Percentiles rank a stretch among this genome's conserved stretches.
These are phyloP conservation scores for Drosophila silvestris DNA, from an alignment of 2,888 invertebrate species.

Conservation along the genomic window DNA sequence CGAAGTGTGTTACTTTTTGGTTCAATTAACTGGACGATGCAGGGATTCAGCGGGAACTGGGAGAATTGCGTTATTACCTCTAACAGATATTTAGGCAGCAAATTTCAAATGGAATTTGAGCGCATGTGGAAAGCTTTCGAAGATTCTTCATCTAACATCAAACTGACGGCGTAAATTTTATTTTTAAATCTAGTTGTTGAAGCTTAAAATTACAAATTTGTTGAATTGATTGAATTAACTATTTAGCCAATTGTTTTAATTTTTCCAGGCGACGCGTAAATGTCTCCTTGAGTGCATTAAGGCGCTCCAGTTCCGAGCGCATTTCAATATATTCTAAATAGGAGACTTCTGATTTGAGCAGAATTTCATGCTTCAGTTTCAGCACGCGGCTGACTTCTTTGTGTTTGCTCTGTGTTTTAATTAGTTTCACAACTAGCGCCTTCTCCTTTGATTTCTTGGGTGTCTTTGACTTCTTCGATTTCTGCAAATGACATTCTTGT, in stretches of 20 bases:
- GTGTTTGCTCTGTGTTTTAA: constrained; percentile 59
- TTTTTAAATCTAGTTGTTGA: constrained; percentile 8
- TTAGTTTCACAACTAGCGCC: constrained; percentile 47
- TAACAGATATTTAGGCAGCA: constrained; percentile 49
- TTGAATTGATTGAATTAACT: constrained; percentile 1
- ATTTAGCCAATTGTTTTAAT: constrained; percentile 67
- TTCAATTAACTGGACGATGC: constrained; percentile 82
- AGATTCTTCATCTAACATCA: background rate
- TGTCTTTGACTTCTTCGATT: constrained; percentile 60
- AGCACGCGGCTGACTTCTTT: constrained; percentile 76
- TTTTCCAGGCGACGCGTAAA: constrained; percentile 62
- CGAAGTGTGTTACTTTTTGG: constrained; percentile 69
- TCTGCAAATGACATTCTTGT: constrained; percentile 31
- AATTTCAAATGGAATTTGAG: constrained; percentile 78
- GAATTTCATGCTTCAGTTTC: constrained; percentile 69
- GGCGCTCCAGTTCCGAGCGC: constrained; percentile 70
- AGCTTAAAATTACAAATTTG: background rate
- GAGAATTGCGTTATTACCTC: constrained; percentile 82
- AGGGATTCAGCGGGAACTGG: constrained; percentile 83
- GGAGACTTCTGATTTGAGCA: constrained; percentile 69
- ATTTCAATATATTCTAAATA: constrained; percentile 79
- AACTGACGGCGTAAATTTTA: background rate
- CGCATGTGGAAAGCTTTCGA: constrained; percentile 82
- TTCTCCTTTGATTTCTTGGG: constrained; percentile 64
- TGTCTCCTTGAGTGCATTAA: constrained; percentile 68